phyloP scores from a whole-genome alignment of 2,888 invertebrate species.

The Euplagia quadripunctaria region DNA sequence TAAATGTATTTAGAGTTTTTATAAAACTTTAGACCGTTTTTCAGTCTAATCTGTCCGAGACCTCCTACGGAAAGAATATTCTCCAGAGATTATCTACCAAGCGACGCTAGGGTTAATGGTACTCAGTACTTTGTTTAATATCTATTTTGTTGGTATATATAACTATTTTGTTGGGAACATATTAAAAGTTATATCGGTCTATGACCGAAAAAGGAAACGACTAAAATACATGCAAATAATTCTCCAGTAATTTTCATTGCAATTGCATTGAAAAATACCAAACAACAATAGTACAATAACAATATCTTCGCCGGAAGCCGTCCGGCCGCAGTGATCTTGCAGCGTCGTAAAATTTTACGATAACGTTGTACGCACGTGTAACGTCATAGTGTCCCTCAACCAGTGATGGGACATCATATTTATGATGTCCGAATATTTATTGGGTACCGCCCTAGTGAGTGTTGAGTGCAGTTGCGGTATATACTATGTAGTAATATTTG shows the following conservation, averaged over 20 bases:
- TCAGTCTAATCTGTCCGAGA: neutral
- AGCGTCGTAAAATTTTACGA: slow-evolving; percentile 31
- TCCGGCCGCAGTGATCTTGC: slow-evolving; percentile 42
- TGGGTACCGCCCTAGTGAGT: slow-evolving; percentile 51
- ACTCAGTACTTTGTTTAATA: neutral
- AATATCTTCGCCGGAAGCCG: slow-evolving; percentile 61
- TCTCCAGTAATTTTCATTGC: slow-evolving; percentile 20
- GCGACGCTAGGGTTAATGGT: neutral
- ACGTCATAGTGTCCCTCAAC: slow-evolving; percentile 74
- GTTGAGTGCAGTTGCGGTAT: slow-evolving; percentile 42
- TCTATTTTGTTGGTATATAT: no score
- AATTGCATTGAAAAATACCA: slow-evolving; percentile 52
- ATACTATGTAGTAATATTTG: neutral
- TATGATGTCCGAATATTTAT: slow-evolving; percentile 72
- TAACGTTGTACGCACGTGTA: slow-evolving; percentile 71
- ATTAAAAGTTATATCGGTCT: neutral
- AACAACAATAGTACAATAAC: slow-evolving; percentile 52
- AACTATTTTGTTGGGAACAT: neutral
- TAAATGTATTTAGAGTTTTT: neutral
- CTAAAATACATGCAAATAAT: slow-evolving; percentile 8
- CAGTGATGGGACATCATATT: slow-evolving; percentile 74
- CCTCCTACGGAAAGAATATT: neutral
- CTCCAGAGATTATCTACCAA: neutral
- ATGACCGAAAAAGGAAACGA: neutral
- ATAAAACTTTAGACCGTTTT: neutral